Base-by-base conservation (phyloP, 2,797 vertebrate species). In the Nasua narica region DNA sequence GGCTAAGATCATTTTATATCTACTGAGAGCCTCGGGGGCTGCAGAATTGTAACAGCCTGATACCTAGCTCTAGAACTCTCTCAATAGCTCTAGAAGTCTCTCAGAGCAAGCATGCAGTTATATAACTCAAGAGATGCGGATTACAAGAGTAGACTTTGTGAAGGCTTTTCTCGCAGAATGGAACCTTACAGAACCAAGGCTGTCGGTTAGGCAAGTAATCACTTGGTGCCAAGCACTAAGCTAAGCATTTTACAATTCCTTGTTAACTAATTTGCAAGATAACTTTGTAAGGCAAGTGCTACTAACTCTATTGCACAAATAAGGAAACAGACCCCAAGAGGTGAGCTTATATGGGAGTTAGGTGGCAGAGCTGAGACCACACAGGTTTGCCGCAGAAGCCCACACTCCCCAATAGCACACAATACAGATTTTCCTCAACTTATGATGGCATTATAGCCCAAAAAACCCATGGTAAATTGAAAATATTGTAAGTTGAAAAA, bases 131-230 rank as follows among this genome's bases (percentile, higher is more conserved):
- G 43, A 87, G 37, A 92, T 77, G 16, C 60, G 18, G 56, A 7
- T 52, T n/a, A 2, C 37, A 48, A 25, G 35, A 29, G 46, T 15
- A 48, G 58, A 67, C n/a, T n/a, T 67, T 32, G 29, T 11, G 78
- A 87, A 94, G 29, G 43, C 50, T 81, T 79, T 37, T 74, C 40
- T 60, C 56, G 78, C 29, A 35, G 52, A 14, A 58, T 0, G 16
- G 54, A 72, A 62, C 81, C 60, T 85, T 32, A 19, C 18, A 18
- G 78, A 69, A 14, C 7, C 0, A 13, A 93, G 91, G 7, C 43
- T 4, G 2, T 2, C 29, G 1, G 8, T 3, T 23, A n/a, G 74
- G 11, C 9, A 27, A 7, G 27, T 1, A 11, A 13, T 14, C 27
- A 0, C 37, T 6, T 2, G 15, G 27, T 16, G 5, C 56, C 2